Evolutionary conservation across 1,140 invertebrate genomes (phyloP).

Genomic region (Cotesia glomerata): DNA sequence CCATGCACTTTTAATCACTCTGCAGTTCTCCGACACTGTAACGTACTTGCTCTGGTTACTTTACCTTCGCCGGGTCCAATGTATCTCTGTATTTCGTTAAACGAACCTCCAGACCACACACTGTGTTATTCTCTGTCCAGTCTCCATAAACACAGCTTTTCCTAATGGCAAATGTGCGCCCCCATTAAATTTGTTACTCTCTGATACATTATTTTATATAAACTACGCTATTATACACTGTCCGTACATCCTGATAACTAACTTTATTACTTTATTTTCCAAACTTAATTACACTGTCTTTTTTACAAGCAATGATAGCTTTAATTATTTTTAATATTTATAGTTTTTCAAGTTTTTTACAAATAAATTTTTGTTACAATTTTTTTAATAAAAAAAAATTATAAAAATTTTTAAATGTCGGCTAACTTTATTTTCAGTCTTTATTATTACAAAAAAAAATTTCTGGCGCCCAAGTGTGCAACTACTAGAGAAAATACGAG

Average conservation of each 20-base stretch:
- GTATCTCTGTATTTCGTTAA: neutral
- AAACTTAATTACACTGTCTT: slow-evolving; percentile 28
- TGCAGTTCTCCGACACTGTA: neutral
- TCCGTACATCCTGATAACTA: slow-evolving; percentile 25
- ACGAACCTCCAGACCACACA: slow-evolving; percentile 3
- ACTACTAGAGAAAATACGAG: too few species aligned
- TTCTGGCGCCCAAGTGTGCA: too few species aligned
- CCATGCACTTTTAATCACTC: neutral
- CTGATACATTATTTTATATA: slow-evolving; percentile 6
- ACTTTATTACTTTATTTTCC: slow-evolving; percentile 34
- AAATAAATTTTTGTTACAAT: too few species aligned
- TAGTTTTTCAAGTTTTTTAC: too few species aligned
- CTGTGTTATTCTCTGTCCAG: neutral
- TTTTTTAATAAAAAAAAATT: too few species aligned
- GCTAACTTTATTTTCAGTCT: too few species aligned
- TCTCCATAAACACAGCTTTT: slow-evolving; percentile 10
- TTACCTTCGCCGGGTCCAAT: neutral
- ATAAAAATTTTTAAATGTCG: too few species aligned
- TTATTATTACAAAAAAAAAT: too few species aligned
- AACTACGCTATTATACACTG: slow-evolving; percentile 26
- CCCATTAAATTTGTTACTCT: slow-evolving; percentile 26
- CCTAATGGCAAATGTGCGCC: neutral
- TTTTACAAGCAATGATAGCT: too few species aligned
- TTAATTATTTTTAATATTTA: too few species aligned
- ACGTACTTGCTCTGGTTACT: neutral